Evolutionary conservation across 2,113 vertebrate species (phyloP), one percentile per base, ranked within the genome.

Genomic region (Saguinus midas): DNA sequence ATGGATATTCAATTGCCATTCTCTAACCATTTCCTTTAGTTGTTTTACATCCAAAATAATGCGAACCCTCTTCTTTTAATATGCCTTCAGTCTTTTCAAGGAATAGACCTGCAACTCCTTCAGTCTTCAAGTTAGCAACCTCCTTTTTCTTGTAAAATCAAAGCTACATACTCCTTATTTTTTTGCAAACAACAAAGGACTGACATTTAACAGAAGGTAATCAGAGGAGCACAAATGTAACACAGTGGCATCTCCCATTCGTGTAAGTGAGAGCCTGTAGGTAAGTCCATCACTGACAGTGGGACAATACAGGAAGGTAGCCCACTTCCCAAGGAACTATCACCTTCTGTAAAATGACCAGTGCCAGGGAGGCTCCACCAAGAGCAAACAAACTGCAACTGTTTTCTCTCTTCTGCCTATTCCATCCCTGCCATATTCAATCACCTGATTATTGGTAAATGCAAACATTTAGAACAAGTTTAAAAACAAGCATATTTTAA

Each of bases 111-210:
- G 4, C 4, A 13, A 55, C 76, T 79, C 95, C 92, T 66, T 21
- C 43, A 75, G 20, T 43, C 79, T 85, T 72, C 40, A 68, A 91
- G 29, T 57, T n/a, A 85, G 25, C 85, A 5, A 2, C 73, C 88
- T 78, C 52, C 92, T 94, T 91, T 73, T 21, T 43, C 87, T 79
- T 40, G 1, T 4, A 70, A 17, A 89, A 80, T 94, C 89, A 90
- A 93, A 95, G 76, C 68, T 18, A 35, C 32, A 37, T 25, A 76
- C 8, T 55, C 76, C 2, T 25, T 35, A 57, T 70, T 93, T 92
- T 40, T 79, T 87, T 52, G 17, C 61, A 83, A 90, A 88, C 48
- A 83, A 88, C 35, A 88, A 91, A 94, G 61, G 18, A 91, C 37
- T 91, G 32, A 17, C 12, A 6, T 48, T 91, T 85, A 91, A 29